Base-by-base conservation (phyloP, 2,797 vertebrate species). In the Phoeniculus purpureus region DNA sequence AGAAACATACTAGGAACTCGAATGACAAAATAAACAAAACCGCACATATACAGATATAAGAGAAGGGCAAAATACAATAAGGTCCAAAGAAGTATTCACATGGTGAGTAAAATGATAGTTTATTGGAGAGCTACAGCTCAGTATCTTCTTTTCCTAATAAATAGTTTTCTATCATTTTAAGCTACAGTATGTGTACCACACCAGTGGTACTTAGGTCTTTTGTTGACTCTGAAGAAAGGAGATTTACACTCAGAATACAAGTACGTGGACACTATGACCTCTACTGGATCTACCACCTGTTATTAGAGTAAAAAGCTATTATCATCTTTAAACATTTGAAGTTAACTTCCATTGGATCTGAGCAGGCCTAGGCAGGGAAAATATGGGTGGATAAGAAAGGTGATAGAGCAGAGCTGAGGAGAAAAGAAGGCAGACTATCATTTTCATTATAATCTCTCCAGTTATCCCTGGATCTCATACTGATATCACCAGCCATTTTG, bases 401-500 rank as follows among this genome's bases (percentile, higher is more conserved):
- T 76, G 66, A 70, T 7, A 45, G 66, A 81, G 31, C 27, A 75
- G 73, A 81, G 37, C 29, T 66, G 68, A 74, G 56, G 26, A 78
- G 56, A 43, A 58, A 60, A 80, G 73, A 8, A 40, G 37, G 31
- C 65, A 92, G 40, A 29, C n/a, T 82, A 7, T 82, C 2, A 0
- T 51, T 93, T 93, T 78, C 55, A 43, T 64, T 87, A 54, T 60
- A 72, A 80, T 62, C 48, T 68, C 80, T 75, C 37, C 79, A 82
- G 19, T 90, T 91, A 88, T 87, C 88, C 32, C n/a, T 43, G 65
- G 48, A 60, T 91, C 59, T 94, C 67, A 47, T 77, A 45, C 81
- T 80, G 78, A 16, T 91, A 87, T 50, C 52, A 89, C 65, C 76
- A 85, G 81, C 65, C 93, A 71, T 68, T 73, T 94, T 90, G 55